A percentile compares a stretch with the other conserved stretches of the same genome.
Evolutionary conservation across 2,113 vertebrate species (phyloP).

Genomic region (Aplodontia rufa): DNA sequence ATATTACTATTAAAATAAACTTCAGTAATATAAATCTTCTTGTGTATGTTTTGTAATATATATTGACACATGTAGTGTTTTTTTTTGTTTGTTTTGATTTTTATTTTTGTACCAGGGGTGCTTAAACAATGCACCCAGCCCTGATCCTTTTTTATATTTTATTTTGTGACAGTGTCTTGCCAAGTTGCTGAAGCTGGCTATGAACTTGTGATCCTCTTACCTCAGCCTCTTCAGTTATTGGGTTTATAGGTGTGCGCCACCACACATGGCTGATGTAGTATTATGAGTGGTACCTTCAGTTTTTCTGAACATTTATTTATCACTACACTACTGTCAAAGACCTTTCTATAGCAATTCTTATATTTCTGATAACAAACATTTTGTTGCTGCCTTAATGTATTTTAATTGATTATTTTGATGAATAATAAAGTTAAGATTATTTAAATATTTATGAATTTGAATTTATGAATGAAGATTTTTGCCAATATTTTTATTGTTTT

Average conservation of each 20-base stretch:
- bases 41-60: not conserved
- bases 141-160: no score
- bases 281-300: not conserved
- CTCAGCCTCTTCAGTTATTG: no score
- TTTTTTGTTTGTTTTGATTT: no score
- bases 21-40: not conserved
- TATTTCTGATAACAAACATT: slow-evolving; percentile 2
- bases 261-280: no score
- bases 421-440: not conserved
- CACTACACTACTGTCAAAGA: not conserved
- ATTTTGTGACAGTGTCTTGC: no score
- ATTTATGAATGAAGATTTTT: not conserved
- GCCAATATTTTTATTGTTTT: not conserved
- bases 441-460: not conserved
- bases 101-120: no score
- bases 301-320: not conserved
- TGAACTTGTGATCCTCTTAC: no score
- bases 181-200: no score
- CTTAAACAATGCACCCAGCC: no score
- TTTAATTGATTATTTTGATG: not conserved
- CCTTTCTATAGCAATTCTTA: not conserved
- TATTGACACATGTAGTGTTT: not conserved
- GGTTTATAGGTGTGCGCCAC: no score
- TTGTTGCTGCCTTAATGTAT: not conserved
- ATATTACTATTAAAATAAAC: not conserved